phyloP scores from a whole-genome alignment of 1,140 invertebrate species.

The Neoseiulus cucumeris region DNA sequence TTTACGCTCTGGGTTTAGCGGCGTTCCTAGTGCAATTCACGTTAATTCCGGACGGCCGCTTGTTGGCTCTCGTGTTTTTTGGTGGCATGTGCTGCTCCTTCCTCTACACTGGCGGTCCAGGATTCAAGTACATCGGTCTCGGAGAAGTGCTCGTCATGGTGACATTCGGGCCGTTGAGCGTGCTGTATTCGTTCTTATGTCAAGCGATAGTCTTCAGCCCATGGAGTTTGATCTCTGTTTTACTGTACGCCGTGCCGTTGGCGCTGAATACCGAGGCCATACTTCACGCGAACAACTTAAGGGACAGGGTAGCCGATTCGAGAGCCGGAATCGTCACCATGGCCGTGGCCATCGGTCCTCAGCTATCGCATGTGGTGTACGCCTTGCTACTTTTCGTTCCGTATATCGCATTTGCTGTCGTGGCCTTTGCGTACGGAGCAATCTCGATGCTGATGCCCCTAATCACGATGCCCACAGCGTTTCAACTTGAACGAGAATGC shows the following conservation, averaged over 20 bases:
- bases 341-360: slow-evolving; percentile 75
- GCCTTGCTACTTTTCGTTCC: slow-evolving; percentile 73
- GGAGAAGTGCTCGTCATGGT: slow-evolving; percentile 73
- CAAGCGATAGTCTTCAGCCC: slow-evolving; percentile 54
- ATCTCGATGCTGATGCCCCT: slow-evolving; percentile 70
- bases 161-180: slow-evolving; percentile 79
- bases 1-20: slow-evolving; percentile 67
- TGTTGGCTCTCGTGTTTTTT: slow-evolving; percentile 78
- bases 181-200: slow-evolving; percentile 77
- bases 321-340: slow-evolving; percentile 72
- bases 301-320: slow-evolving; percentile 63
- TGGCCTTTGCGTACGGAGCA: slow-evolving; percentile 22
- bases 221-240: background rate
- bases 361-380: slow-evolving; percentile 71
- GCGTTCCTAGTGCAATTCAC: slow-evolving; percentile 58
- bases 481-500: slow-evolving; percentile 73
- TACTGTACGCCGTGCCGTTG: slow-evolving; percentile 61
- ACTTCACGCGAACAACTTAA: slow-evolving; percentile 78
- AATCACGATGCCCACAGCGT: slow-evolving; percentile 61
- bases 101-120: slow-evolving; percentile 60
- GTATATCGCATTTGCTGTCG: slow-evolving; percentile 39
- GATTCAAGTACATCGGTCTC: slow-evolving; percentile 75
- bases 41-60: slow-evolving; percentile 68
- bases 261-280: slow-evolving; percentile 86
- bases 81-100: slow-evolving; percentile 87